Evolutionary conservation across 2,113 vertebrate species (phyloP).

Genomic region (Pseudonaja textilis): DNA sequence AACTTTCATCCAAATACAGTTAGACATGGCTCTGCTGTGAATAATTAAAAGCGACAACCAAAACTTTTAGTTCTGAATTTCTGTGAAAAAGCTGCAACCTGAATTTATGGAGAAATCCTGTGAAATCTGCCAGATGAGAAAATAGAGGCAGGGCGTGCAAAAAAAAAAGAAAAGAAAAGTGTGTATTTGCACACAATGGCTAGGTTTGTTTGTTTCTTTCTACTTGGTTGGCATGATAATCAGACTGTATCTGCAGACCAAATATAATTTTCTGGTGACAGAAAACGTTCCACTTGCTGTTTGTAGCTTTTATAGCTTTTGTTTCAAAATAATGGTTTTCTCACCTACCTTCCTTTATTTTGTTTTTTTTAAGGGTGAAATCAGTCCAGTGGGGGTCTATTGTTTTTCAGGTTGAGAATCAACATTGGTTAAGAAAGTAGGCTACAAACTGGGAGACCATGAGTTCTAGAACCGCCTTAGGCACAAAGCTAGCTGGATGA

Average conservation of each 20-base stretch:
- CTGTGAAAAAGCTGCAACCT: neutral
- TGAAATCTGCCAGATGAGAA: neutral
- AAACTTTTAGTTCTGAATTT: neutral
- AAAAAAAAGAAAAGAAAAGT: neutral
- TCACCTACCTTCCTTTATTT: neutral
- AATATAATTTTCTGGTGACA: conserved; percentile 43
- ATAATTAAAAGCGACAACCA: neutral
- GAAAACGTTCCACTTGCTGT: conserved; percentile 12
- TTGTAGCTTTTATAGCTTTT: conserved; percentile 10
- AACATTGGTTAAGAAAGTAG: neutral
- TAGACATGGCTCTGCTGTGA: neutral
- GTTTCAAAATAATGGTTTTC: neutral
- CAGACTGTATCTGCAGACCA: conserved; percentile 49
- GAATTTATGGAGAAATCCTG: too few relatives aligned
- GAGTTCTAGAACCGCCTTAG: neutral
- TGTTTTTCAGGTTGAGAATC: neutral
- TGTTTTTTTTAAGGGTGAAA: neutral
- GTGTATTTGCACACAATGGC: neutral
- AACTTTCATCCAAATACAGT: neutral
- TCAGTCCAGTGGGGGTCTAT: neutral
- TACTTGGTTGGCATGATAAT: conserved; percentile 28
- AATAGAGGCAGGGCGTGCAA: neutral
- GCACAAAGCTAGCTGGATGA: neutral
- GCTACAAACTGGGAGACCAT: neutral
- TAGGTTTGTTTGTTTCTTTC: neutral